phyloP scores from a whole-genome alignment of 2,113 vertebrate species.

The Pygathrix nemaeus region DNA sequence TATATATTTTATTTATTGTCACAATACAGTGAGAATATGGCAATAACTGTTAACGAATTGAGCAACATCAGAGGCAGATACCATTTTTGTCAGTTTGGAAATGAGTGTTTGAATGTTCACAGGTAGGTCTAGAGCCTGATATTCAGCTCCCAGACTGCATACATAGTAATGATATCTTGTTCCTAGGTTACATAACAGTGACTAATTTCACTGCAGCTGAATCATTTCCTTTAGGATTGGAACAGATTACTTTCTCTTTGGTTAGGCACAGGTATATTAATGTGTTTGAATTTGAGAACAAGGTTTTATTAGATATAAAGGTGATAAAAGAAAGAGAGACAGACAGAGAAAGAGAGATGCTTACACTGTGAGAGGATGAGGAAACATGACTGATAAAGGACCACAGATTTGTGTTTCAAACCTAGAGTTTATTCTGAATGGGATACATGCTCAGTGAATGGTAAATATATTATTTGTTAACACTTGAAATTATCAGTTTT shows the following conservation, averaged over 20 bases:
- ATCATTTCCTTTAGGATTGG: not conserved
- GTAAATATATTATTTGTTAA: not conserved
- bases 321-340: not conserved
- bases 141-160: not conserved
- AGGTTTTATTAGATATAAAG: not conserved
- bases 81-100: not conserved
- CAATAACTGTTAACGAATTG: not conserved
- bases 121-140: not conserved
- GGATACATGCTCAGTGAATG: not conserved
- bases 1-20: not conserved
- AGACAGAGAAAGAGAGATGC: not conserved
- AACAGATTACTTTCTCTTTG: not conserved
- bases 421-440: not conserved
- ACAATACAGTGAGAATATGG: not conserved
- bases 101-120: not conserved
- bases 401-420: not conserved
- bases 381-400: not conserved
- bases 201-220: not conserved
- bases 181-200: not conserved
- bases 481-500: not conserved
- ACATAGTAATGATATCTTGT: not conserved
- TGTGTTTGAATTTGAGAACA: not conserved
- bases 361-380: not conserved
- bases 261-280: not conserved
- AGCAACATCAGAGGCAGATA: not conserved